Evolutionary conservation across 2,113 vertebrate species (phyloP), one percentile per base, ranked within the genome.

Genomic region (Rhinolophus ferrumequinum): DNA sequence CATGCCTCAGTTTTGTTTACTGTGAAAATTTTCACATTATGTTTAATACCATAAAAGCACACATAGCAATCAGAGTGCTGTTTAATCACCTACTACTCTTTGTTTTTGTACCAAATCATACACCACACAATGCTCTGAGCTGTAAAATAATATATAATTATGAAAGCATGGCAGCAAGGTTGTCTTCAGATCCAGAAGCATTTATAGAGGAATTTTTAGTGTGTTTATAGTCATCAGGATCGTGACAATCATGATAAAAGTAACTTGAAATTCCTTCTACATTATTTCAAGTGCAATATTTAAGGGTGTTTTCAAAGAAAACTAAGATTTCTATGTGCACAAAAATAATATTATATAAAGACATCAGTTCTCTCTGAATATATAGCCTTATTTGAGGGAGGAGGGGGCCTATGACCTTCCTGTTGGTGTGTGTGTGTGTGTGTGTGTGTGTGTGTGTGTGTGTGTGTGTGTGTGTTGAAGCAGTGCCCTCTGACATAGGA

Each of bases 321-420:
- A 72, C 5, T 66, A 88, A 18, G 22, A 2, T 94, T 72, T 69
- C 41, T 84, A 22, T 77, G 26, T 56, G 16, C 30, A 81, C 19
- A 35, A 5, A 72, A 60, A 93, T 66, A 21, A 38, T 87, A 62
- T 44, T 73, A 38, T 15, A 24, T 19, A 58, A 92, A 90, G 5
- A 76, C 0, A 41, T 62, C 26, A 8, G 16, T 66, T 70, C 38
- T 76, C 5, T 81, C 28, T 83, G 10, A 26, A 30, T 75, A n/a
- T 28, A 11, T 64, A 75, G 3, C n/a, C 3, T 83, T 90, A 56
- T 67, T 52, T 73, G 38, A 72, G 1, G 2, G 28, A 8, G 38
- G 8, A 9, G 13, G 3, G 3, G 7, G 0, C 8, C 76, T 35
- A 3, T 33, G 16, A 47, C 1, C 6, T 72, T 89, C 22, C 2